Base-by-base conservation (phyloP, 2,113 vertebrate genomes). In the Rostratula benghalensis region DNA sequence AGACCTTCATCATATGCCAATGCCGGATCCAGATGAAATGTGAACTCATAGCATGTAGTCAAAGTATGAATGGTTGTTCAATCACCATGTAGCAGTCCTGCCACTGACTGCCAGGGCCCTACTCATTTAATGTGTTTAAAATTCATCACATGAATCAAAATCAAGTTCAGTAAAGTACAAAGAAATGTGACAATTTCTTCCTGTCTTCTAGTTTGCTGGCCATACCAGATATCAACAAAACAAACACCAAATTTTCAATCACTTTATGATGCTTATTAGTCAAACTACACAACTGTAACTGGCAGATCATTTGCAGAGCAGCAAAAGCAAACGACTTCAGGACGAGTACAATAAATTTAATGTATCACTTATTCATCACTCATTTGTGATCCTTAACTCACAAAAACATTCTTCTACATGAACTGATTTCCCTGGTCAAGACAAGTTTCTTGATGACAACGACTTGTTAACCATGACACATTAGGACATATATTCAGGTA, bases 1-100 rank as follows among this genome's bases (percentile, higher is more conserved):
- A 87, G 53, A 13, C 22, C 11, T 61, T 3, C 3, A 10, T 41
- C 50, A 70, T 0, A 0, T 30, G 21, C 14, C 64, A 41, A 5
- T n/a, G 73, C 17, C 64, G 74, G 60, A 39, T 74, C 41, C 80
- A 87, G 54, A 50, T 30, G 64, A 81, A 87, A 87, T 22, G 13
- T 28, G 31, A 83, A 50, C 35, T 39, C n/a, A 53, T 31, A 91
- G 37, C 35, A 24, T 23, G 14, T 12, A 77, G 57, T 51, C 48
- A 57, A 51, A 70, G 28, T 11, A 61, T 25, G 51, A 90, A 71
- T 9, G 20, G 41, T 6, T 60, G 51, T 37, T 70, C 31, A 80
- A 28, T 50, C 1, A 0, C 33, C 11, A 39, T 18, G 63, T 77
- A 69, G 64, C 64, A 93, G 37, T 50, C 84, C 59, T 88, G 54